A percentile compares a stretch with the other conserved stretches of the same genome.
Conservation (phyloP, 2,888 invertebrate genomes). For the Spialia ferax region DNA sequence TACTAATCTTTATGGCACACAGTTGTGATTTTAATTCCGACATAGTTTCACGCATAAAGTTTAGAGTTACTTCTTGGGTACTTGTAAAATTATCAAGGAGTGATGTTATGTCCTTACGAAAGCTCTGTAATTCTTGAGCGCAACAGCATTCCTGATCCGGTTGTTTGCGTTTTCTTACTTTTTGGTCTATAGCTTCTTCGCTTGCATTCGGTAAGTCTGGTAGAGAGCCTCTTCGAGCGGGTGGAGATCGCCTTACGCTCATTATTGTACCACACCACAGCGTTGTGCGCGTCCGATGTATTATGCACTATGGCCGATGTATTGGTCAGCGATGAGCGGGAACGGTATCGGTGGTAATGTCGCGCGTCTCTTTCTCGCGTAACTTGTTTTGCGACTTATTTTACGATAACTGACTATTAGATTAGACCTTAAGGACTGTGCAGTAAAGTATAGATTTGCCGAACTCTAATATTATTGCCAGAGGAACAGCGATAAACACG, state of each 20-base stretch:
- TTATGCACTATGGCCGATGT: neutral
- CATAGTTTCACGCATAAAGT: slow-evolving; percentile 14
- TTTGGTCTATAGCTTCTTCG: neutral
- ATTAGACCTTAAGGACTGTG: neutral
- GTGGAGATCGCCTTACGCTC: neutral
- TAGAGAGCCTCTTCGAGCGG: neutral
- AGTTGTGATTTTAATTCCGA: slow-evolving; percentile 2
- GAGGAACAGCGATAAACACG: neutral
- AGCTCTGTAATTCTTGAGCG: slow-evolving; percentile 1
- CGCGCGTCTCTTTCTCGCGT: no score
- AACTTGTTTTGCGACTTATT: neutral
- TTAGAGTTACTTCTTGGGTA: slow-evolving; percentile 1
- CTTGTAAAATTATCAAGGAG: neutral
- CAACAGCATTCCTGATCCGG: slow-evolving; percentile 1
- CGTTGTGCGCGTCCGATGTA: neutral
- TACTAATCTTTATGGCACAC: neutral
- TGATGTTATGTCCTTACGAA: slow-evolving; percentile 1
- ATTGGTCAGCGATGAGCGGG: no score
- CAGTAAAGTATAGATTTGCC: neutral
- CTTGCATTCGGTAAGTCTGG: neutral
- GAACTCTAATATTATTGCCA: neutral
- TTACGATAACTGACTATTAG: neutral
- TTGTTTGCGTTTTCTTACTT: slow-evolving; percentile 19
- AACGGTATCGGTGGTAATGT: no score
- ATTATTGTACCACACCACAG: neutral